Percentiles rank a stretch among this genome's conserved stretches.
These are phyloP conservation scores for Sphaerophoria rueppellii DNA, from an alignment of 2,888 invertebrate species.

Conservation along the genomic window DNA sequence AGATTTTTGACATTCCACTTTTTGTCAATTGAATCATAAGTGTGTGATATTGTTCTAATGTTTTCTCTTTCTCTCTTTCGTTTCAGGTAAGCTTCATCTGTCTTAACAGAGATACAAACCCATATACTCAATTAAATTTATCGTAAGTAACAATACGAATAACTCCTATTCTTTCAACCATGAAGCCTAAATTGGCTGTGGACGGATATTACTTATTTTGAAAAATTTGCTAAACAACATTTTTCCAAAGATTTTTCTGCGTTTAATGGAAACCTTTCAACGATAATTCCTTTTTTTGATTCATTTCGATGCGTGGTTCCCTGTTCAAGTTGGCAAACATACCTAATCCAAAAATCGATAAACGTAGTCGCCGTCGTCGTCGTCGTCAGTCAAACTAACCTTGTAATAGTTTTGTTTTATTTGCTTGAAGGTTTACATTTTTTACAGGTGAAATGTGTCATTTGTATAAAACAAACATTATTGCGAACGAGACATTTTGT, in stretches of 20 bases:
- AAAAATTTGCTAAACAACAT: constrained; percentile 3
- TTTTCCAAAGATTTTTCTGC: constrained; percentile 6
- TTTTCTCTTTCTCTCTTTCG: constrained; percentile 25
- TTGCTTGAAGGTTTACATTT: constrained; percentile 1
- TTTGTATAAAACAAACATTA: background rate
- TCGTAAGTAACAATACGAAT: constrained; percentile 38
- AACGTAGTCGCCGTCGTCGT: constrained; percentile 17
- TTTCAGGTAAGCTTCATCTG: constrained; percentile 60
- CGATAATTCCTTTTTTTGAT: constrained; percentile 37
- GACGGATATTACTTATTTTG: background rate
- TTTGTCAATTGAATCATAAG: background rate
- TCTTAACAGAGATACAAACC: background rate
- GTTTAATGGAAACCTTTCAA: constrained; percentile 68
- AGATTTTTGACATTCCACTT: constrained; percentile 33
- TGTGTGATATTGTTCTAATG: constrained; percentile 30
- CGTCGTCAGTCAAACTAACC: constrained; percentile 45
- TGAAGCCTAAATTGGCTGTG: constrained; percentile 20
- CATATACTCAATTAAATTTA: background rate
- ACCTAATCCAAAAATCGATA: constrained; percentile 65
- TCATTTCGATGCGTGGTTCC: constrained; percentile 1
- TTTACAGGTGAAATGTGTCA: constrained; percentile 21
- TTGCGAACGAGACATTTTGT: constrained; percentile 22
- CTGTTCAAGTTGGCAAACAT: background rate
- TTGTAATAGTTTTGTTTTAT: constrained; percentile 56
- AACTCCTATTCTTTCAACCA: constrained; percentile 13